phyloP scores from a whole-genome alignment of 2,888 invertebrate species.

The Leucophenga maculata region DNA sequence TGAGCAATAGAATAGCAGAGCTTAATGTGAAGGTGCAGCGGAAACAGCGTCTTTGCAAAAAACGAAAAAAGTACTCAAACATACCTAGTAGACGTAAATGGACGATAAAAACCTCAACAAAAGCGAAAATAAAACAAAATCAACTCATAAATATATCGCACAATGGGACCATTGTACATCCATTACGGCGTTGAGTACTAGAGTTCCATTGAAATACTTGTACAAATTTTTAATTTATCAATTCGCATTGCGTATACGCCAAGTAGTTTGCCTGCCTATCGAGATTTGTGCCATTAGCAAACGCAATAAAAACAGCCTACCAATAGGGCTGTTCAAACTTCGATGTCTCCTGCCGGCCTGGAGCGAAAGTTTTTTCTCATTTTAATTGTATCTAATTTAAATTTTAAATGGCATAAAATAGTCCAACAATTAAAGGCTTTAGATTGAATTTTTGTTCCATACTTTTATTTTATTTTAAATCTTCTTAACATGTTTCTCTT shows the following conservation, averaged over 20 bases:
- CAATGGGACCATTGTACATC: slow-evolving; percentile 48
- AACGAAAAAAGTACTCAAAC: slow-evolving; percentile 37
- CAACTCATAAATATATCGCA: slow-evolving; percentile 19
- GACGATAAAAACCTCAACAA: slow-evolving; percentile 23
- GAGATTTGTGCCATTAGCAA: not conserved
- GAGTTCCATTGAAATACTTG: slow-evolving; percentile 10
- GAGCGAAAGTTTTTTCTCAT: no score
- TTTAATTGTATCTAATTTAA: no score
- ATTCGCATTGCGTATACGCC: not conserved
- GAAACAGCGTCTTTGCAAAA: slow-evolving; percentile 24
- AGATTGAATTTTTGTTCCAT: no score
- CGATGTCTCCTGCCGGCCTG: no score
- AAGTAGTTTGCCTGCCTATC: not conserved
- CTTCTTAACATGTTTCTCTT: no score
- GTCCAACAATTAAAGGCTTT: no score
- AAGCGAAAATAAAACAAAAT: slow-evolving; percentile 12
- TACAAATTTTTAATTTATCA: not conserved
- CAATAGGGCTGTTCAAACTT: no score
- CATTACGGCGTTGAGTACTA: slow-evolving; percentile 35
- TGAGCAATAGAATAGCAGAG: slow-evolving; percentile 53
- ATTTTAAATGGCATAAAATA: no score
- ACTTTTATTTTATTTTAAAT: no score
- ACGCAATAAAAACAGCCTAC: not conserved
- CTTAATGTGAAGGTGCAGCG: slow-evolving; percentile 37
- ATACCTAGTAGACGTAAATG: no score